phyloP scores from a whole-genome alignment of 2,888 invertebrate species.

The Heliconius sara region DNA sequence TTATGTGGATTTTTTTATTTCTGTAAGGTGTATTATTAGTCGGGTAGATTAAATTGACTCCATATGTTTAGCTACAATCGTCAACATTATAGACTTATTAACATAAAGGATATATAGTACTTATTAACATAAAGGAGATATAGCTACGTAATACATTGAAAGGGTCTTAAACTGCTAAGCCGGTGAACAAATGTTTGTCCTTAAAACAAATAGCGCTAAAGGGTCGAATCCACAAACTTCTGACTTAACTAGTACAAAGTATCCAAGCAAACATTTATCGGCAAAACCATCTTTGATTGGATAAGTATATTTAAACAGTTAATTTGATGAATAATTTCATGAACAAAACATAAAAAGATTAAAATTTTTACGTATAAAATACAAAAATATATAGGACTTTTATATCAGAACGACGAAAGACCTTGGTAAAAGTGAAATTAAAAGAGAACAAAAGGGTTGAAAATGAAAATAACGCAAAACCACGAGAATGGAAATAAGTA shows the following conservation, averaged over 20 bases:
- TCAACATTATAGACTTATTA: neutral
- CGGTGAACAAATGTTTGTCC: slow-evolving; percentile 29
- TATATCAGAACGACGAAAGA: slow-evolving; percentile 25
- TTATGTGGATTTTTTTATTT: neutral
- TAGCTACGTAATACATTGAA: slow-evolving; percentile 20
- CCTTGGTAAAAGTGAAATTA: slow-evolving; percentile 26
- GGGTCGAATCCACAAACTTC: slow-evolving; percentile 22
- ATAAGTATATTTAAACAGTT: neutral
- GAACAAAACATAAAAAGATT: no score
- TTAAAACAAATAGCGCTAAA: slow-evolving; percentile 29
- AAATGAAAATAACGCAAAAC: slow-evolving; percentile 34
- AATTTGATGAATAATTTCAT: neutral
- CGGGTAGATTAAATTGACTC: no score
- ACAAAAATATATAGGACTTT: neutral
- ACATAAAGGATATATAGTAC: no score
- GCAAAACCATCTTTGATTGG: neutral
- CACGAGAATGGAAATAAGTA: slow-evolving; percentile 37
- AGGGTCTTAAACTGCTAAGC: slow-evolving; percentile 24
- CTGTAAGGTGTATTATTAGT: neutral
- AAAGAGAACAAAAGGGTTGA: slow-evolving; percentile 24
- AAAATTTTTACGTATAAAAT: no score
- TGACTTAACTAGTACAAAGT: neutral
- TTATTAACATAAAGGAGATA: neutral
- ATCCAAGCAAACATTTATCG: slow-evolving; percentile 12
- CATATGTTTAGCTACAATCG: neutral